Evolutionary conservation across 2,797 vertebrate species (phyloP), one percentile per base, ranked within the genome.

Genomic region (Tolypeutes matacus): DNA sequence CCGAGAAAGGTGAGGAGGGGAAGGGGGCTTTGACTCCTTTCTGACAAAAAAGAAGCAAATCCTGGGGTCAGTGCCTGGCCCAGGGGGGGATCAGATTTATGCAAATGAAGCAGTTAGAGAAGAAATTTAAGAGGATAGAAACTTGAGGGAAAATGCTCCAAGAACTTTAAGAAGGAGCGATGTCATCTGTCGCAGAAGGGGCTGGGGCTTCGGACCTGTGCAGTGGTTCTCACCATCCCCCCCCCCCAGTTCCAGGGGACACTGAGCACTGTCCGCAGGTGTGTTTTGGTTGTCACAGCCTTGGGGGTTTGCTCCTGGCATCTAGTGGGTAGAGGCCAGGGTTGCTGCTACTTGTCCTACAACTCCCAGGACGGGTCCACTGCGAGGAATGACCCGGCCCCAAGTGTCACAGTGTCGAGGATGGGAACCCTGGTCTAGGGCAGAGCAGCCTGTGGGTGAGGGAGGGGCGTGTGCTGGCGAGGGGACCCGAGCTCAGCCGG

Each of bases 71-170:
- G 58, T 34, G 31, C 58, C n/a, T 65, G n/a, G 21, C 42, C 27
- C 18, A 2, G 51, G 65, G n/a, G n/a, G 67, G 42, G 53, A 51
- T 53, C 64, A 60, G n/a, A n/a, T 49, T 67, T 49, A 86, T 69
- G 83, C 36, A 70, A 78, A 80, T 72, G 75, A 93, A 36, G 64
- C 75, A 78, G 51, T 80, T 86, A 72, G 53, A 86, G 73, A 92
- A 17, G 5, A 11, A 56, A 21, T 86, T 42, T 42, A 12, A 42
- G 58, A 56, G 42, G 9, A 27, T 12, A 15, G 42, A 34, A 56
- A 1, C 27, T 18, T 42, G 11, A 39, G 76, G 15, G 21, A n/a
- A 25, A 27, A 42, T 13, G 70, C 62, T 3, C 5, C 9, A 1
- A 11, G 75, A 65, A 23, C 73, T 42, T 2, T 27, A 34, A 15